Evolutionary conservation across 2,113 vertebrate species (phyloP).

Genomic region (Hippocampus guttulatus): DNA sequence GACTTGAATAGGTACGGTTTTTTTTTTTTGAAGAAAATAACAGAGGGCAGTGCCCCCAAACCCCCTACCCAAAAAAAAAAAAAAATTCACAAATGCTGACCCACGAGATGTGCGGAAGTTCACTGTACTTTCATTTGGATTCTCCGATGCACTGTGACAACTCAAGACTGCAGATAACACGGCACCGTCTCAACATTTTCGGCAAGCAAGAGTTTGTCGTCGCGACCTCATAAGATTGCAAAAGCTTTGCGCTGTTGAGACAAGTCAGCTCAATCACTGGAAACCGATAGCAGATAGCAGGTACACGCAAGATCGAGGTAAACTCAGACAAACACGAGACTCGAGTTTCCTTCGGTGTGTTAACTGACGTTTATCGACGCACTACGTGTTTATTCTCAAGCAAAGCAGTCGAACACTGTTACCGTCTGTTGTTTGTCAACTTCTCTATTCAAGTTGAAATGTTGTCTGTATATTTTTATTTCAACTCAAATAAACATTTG

Average conservation of each 20-base stretch:
- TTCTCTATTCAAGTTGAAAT: slow-evolving; percentile 5
- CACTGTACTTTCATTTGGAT: slow-evolving; percentile 11
- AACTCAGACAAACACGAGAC: background rate
- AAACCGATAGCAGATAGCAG: background rate
- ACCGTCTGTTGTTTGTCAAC: background rate
- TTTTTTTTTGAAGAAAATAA: no score
- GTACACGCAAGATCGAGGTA: background rate
- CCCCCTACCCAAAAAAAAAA: no score
- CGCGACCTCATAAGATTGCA: slow-evolving; percentile 4
- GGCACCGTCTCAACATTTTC: slow-evolving; percentile 13
- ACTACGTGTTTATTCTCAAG: background rate
- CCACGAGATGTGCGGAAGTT: background rate
- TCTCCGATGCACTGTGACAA: slow-evolving; percentile 36
- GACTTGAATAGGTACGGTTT: background rate
- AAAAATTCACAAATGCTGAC: background rate
- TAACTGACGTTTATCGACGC: background rate
- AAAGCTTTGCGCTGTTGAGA: background rate
- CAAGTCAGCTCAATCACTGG: background rate
- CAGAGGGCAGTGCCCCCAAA: no score
- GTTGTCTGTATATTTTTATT: slow-evolving; percentile 11
- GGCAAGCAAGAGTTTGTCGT: slow-evolving; percentile 10
- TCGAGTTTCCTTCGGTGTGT: background rate
- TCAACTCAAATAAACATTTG: slow-evolving; percentile 1
- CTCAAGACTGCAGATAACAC: background rate
- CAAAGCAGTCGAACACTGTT: background rate